Evolutionary conservation across 2,113 vertebrate genomes (phyloP).

Genomic region (Syngnathoides biaculeatus): DNA sequence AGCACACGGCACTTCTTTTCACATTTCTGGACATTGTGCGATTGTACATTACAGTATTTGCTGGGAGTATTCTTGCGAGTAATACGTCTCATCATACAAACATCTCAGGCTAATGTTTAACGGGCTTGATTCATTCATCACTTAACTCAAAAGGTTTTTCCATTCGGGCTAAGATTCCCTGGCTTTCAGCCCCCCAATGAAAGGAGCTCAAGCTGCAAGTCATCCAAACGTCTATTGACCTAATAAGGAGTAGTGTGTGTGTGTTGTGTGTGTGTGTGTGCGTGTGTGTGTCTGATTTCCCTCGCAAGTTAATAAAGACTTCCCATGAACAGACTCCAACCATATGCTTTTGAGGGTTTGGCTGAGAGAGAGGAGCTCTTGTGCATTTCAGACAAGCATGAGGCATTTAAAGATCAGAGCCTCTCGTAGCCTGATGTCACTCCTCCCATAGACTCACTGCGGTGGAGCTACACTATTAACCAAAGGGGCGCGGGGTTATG

Average conservation of each 20-base stretch:
- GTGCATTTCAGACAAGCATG: slow-evolving; percentile 55
- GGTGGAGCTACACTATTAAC: slow-evolving; percentile 28
- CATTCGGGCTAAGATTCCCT: slow-evolving; percentile 32
- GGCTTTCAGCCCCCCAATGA: slow-evolving; percentile 41
- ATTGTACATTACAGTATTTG: slow-evolving; percentile 18
- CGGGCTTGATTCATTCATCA: slow-evolving; percentile 42
- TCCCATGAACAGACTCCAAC: slow-evolving; percentile 45
- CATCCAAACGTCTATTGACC: slow-evolving; percentile 55
- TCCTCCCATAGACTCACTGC: slow-evolving; percentile 34
- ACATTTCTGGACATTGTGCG: not conserved
- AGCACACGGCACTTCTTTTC: not conserved
- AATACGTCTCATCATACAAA: slow-evolving; percentile 24
- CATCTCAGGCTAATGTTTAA: slow-evolving; percentile 19
- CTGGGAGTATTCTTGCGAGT: slow-evolving; percentile 41
- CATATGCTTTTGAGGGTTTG: slow-evolving; percentile 44
- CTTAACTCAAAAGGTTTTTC: slow-evolving; percentile 49
- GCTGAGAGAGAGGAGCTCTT: slow-evolving; percentile 41
- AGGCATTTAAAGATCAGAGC: slow-evolving; percentile 59
- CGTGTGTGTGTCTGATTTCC: slow-evolving; percentile 12
- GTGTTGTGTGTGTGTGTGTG: slow-evolving; percentile 10
- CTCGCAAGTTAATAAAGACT: slow-evolving; percentile 54
- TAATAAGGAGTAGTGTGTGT: slow-evolving; percentile 54
- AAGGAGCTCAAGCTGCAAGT: slow-evolving; percentile 47
- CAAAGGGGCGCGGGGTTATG: slow-evolving; percentile 9
- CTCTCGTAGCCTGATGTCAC: slow-evolving; percentile 50